phyloP scores from a whole-genome alignment of 2,113 vertebrate genomes.

The Prietella phreatophila region DNA sequence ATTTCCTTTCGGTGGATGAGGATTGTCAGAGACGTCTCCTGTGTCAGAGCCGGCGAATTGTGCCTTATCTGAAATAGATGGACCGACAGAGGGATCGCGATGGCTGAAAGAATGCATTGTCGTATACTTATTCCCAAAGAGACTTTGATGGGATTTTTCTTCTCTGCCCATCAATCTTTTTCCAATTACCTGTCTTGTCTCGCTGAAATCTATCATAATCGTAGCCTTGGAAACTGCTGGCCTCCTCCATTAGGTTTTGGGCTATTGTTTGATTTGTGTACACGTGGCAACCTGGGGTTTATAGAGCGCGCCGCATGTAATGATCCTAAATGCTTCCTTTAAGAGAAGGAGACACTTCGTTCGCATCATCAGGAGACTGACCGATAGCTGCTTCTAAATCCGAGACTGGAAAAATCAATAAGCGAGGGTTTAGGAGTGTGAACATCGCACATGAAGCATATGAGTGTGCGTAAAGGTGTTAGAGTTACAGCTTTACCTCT shows the following conservation, averaged over 20 bases:
- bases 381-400: not conserved
- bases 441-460: not conserved
- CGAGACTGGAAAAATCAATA: not conserved
- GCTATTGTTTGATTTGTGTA: slow-evolving; percentile 68
- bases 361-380: slow-evolving; percentile 14
- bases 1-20: slow-evolving; percentile 13
- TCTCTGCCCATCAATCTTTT: slow-evolving; percentile 78
- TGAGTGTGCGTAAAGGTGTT: not conserved
- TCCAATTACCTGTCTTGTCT: slow-evolving; percentile 80
- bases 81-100: slow-evolving; percentile 38
- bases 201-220: slow-evolving; percentile 78
- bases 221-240: slow-evolving; percentile 75
- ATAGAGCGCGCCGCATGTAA: slow-evolving; percentile 28
- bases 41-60: slow-evolving; percentile 39
- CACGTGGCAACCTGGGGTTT: slow-evolving; percentile 30
- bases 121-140: slow-evolving; percentile 72
- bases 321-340: slow-evolving; percentile 22
- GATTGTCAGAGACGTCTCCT: slow-evolving; percentile 35
- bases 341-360: slow-evolving; percentile 32
- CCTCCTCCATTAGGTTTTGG: slow-evolving; percentile 69
- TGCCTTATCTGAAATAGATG: slow-evolving; percentile 43
- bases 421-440: not conserved
- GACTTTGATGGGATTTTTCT: slow-evolving; percentile 68
- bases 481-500: not conserved
- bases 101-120: slow-evolving; percentile 60